Percentiles rank a stretch among this genome's conserved stretches.
Evolutionary conservation across 2,797 vertebrate genomes (phyloP).

Genomic region (Cynodonichthys magdalenae): DNA sequence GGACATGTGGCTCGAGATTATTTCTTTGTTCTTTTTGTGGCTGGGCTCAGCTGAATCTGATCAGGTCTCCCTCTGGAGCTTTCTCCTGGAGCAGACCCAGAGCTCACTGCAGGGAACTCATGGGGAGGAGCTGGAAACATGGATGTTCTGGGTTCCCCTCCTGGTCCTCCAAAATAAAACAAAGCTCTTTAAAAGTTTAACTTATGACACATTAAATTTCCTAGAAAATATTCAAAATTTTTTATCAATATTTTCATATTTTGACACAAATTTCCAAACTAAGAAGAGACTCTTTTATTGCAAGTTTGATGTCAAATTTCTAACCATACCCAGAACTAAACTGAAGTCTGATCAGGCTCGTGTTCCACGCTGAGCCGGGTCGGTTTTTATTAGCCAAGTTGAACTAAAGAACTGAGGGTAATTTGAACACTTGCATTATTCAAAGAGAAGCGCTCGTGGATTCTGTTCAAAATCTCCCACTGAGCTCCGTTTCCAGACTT

Average conservation of each 20-base stretch:
- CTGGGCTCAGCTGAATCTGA: too few species aligned
- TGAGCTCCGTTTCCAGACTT: slow-evolving; percentile 46
- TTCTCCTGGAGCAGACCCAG: too few species aligned
- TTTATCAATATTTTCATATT: not conserved
- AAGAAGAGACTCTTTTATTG: not conserved
- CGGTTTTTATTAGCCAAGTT: slow-evolving; percentile 39
- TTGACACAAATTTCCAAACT: not conserved
- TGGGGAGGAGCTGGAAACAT: too few species aligned
- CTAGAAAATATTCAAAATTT: not conserved
- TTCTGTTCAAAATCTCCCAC: slow-evolving; percentile 50
- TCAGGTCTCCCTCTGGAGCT: too few species aligned
- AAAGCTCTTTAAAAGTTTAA: too few species aligned
- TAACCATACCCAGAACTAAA: not conserved
- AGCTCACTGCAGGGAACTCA: too few species aligned
- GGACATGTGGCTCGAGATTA: too few species aligned
- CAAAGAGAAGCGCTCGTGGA: slow-evolving; percentile 53
- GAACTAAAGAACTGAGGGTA: slow-evolving; percentile 30
- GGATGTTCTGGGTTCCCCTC: too few species aligned
- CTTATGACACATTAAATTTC: too few species aligned
- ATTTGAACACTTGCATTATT: slow-evolving; percentile 57
- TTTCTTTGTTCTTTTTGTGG: too few species aligned
- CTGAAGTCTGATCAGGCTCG: not conserved
- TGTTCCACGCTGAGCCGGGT: slow-evolving; percentile 6
- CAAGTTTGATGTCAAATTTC: not conserved
- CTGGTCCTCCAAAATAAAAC: too few species aligned